Evolutionary conservation across 2,113 vertebrate genomes (phyloP).

Genomic region (Antechinus stuartii): DNA sequence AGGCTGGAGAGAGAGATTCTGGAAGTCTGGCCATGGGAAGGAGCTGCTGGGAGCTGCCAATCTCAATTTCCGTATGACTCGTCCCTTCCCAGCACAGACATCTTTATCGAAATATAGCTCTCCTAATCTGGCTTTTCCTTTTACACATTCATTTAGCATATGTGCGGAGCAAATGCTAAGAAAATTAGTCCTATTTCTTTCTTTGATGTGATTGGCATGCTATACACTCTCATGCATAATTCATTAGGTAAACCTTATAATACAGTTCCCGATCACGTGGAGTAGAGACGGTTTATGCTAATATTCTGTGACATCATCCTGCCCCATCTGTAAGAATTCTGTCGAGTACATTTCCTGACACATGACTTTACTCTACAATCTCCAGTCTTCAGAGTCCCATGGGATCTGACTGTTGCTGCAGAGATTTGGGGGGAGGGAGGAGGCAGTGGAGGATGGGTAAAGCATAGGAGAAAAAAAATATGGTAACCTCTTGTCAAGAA

Average conservation of each 20-base stretch:
- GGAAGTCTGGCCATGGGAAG: slow-evolving; percentile 21
- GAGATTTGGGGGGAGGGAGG: background rate
- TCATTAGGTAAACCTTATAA: slow-evolving; percentile 54
- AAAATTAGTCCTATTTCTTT: slow-evolving; percentile 63
- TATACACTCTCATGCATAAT: slow-evolving; percentile 57
- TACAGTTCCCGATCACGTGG: slow-evolving; percentile 15
- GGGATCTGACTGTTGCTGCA: background rate
- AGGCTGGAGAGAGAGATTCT: background rate
- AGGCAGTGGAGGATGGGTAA: background rate
- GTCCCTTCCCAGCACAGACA: slow-evolving; percentile 34
- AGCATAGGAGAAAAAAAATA: background rate
- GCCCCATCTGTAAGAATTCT: background rate
- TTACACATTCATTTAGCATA: slow-evolving; percentile 73
- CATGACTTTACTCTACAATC: background rate
- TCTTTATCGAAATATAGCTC: slow-evolving; percentile 69
- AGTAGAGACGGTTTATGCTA: background rate
- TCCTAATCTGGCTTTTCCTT: slow-evolving; percentile 70
- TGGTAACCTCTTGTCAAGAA: background rate
- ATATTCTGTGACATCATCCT: slow-evolving; percentile 28
- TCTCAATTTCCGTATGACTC: slow-evolving; percentile 69
- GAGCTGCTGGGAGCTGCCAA: slow-evolving; percentile 42
- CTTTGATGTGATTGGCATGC: slow-evolving; percentile 68
- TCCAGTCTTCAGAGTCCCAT: background rate
- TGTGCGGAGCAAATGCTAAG: slow-evolving; percentile 68
- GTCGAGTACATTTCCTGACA: background rate